Conservation (phyloP, 2,113 vertebrate species). For the Lonchura striata region DNA sequence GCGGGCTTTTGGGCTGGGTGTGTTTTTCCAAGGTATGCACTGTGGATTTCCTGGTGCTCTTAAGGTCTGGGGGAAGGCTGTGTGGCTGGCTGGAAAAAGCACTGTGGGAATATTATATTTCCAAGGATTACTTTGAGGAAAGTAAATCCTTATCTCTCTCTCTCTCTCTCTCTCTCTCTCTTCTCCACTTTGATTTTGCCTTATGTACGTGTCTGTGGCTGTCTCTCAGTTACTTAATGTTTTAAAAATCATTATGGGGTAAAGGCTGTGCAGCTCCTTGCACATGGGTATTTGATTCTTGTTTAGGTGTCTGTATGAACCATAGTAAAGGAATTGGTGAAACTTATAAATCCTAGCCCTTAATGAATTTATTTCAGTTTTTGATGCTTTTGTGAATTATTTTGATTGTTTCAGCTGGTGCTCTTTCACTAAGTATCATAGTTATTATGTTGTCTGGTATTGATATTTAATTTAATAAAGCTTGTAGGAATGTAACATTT, state of each 20-base stretch:
- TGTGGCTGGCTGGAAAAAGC: background rate
- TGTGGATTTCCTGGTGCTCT: background rate
- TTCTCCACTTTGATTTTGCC: background rate
- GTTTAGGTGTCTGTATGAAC: background rate
- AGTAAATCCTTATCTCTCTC: background rate
- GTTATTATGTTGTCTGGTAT: background rate
- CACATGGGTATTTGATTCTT: background rate
- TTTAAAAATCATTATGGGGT: background rate
- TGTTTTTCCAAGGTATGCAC: background rate
- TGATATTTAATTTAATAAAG: background rate
- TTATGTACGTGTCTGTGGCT: background rate
- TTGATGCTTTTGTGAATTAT: background rate
- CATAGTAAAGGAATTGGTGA: background rate
- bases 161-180: background rate
- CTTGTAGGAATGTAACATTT: background rate
- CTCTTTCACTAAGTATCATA: background rate
- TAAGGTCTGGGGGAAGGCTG: background rate
- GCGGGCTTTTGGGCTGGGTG: background rate
- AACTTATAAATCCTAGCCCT: background rate
- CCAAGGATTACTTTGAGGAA: background rate
- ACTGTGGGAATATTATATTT: constrained; percentile 10
- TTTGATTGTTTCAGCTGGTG: background rate
- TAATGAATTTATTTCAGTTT: background rate
- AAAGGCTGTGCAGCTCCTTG: background rate
- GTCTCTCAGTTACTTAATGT: background rate